Evolutionary conservation across 53 echinoderm and acorn worm species (phyloP).

Genomic region (Pentamera pediparva): DNA sequence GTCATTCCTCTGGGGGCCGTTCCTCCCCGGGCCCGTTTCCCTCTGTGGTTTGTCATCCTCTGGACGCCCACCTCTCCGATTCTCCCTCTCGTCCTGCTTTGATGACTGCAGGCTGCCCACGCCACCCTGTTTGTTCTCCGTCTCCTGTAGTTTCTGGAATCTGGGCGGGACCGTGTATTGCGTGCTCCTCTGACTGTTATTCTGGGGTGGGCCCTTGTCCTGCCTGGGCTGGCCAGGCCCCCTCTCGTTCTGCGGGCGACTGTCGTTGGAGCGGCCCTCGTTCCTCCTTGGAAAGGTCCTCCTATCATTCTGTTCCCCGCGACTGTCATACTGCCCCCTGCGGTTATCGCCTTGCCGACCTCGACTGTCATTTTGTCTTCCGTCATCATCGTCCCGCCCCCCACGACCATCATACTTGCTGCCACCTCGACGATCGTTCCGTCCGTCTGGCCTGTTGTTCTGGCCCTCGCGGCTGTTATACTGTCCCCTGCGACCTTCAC

Average conservation of each 20-base stretch:
- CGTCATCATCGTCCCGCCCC: constrained; percentile 4
- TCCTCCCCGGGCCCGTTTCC: no score
- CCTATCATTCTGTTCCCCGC: neutral
- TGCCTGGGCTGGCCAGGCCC: neutral
- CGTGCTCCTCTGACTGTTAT: constrained; percentile 18
- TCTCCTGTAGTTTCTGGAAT: constrained; percentile 43
- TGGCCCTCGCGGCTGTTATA: constrained; percentile 8
- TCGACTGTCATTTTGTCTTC: neutral
- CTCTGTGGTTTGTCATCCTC: neutral
- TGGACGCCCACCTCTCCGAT: neutral
- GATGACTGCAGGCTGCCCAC: no score
- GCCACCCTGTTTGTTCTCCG: neutral
- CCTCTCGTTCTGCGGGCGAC: constrained; percentile 7
- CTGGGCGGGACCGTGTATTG: constrained; percentile 50
- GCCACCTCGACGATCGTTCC: neutral
- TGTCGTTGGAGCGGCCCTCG: neutral
- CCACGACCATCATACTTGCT: neutral
- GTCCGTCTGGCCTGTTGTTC: neutral
- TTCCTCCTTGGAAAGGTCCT: neutral
- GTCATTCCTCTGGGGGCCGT: neutral
- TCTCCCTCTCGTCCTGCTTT: neutral
- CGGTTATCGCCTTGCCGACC: constrained; percentile 19
- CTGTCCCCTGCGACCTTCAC: neutral
- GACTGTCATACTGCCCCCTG: constrained; percentile 1
- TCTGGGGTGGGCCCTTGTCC: neutral